Conservation (phyloP, 1,140 invertebrate genomes). For the Apocrypta bakeri region DNA sequence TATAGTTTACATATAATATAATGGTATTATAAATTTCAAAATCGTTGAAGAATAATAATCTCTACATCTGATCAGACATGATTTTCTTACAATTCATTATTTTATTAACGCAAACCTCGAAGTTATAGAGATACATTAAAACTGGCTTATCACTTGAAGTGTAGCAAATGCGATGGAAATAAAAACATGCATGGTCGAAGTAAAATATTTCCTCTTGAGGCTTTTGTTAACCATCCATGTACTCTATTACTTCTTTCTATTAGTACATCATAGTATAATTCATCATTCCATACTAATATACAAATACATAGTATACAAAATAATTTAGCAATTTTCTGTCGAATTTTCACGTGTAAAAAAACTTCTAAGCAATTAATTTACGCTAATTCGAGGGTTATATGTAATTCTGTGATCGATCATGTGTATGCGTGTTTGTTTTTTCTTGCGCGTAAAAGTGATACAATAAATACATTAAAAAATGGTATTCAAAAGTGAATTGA, state of each 20-base stretch:
- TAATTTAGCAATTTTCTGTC: constrained; percentile 46
- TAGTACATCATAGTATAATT: neutral
- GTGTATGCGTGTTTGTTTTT: neutral
- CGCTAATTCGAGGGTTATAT: neutral
- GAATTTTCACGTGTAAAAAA: neutral
- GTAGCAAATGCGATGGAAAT: too few relatives aligned
- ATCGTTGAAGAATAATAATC: too few relatives aligned
- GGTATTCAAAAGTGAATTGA: neutral
- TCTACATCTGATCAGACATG: too few relatives aligned
- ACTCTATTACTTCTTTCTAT: constrained; percentile 7
- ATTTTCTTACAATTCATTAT: too few relatives aligned
- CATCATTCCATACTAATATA: constrained; percentile 12
- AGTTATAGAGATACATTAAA: too few relatives aligned
- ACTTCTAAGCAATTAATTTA: neutral
- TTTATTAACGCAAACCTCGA: too few relatives aligned
- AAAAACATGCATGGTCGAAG: neutral
- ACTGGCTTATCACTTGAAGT: too few relatives aligned
- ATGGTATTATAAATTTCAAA: too few relatives aligned
- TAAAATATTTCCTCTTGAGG: constrained; percentile 14
- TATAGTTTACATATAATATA: too few relatives aligned
- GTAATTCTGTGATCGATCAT: neutral
- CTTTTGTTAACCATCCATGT: constrained; percentile 12
- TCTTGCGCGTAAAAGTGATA: too few relatives aligned
- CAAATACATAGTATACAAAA: too few relatives aligned
- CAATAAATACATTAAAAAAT: neutral